Conservation (phyloP, 2,888 invertebrate species). For the Nycteola revayana region DNA sequence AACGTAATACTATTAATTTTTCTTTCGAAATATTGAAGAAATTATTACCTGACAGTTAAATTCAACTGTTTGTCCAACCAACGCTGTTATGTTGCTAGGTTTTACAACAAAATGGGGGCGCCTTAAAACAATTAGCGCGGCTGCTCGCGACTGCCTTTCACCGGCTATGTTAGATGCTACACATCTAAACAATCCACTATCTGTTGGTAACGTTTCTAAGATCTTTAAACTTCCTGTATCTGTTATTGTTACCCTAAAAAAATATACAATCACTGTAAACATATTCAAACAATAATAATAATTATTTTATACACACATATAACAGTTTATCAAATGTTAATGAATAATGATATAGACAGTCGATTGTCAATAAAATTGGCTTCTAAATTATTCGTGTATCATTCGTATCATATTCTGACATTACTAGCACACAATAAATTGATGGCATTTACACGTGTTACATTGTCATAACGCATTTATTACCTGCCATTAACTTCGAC, state of each 20-base stretch:
- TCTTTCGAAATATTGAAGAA: neutral
- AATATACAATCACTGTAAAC: no score
- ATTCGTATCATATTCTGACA: neutral
- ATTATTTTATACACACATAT: no score
- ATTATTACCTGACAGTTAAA: constrained; percentile 88
- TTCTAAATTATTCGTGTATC: no score
- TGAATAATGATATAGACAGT: no score
- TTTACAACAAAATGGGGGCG: constrained; percentile 93
- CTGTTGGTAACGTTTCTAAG: constrained; percentile 92
- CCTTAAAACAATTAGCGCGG: constrained; percentile 92
- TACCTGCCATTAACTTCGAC: constrained; percentile 85
- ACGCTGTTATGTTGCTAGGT: constrained; percentile 91
- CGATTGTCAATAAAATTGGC: no score
- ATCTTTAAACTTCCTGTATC: constrained; percentile 96
- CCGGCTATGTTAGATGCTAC: constrained; percentile 96
- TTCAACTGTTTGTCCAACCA: constrained; percentile 91
- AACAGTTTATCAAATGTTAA: no score
- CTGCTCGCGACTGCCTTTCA: constrained; percentile 90
- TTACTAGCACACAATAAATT: neutral
- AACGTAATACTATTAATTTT: neutral
- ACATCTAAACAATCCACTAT: constrained; percentile 96
- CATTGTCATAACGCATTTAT: constrained; percentile 8
- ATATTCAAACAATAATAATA: no score
- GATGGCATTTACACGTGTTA: neutral
- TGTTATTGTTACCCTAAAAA: constrained; percentile 87